Conservation (phyloP, 2,797 vertebrate species). For the Oreochromis mossambicus region DNA sequence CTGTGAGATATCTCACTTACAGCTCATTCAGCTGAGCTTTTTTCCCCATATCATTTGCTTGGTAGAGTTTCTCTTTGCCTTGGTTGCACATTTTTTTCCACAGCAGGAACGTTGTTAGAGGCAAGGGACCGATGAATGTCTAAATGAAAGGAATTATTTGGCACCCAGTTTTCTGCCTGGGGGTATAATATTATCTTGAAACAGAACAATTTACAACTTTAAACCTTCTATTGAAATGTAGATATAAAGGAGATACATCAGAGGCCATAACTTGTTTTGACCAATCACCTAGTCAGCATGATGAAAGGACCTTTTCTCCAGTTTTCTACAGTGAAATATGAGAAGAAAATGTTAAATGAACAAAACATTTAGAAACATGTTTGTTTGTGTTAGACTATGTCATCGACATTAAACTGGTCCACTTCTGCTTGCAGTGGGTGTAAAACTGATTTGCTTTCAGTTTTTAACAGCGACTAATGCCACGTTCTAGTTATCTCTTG, state of each 20-base stretch:
- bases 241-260: neutral
- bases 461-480: neutral
- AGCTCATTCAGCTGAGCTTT: neutral
- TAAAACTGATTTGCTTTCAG: neutral
- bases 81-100: fast-evolving
- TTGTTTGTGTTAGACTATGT: neutral
- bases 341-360: neutral
- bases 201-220: neutral
- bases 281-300: neutral
- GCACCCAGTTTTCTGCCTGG: neutral
- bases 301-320: neutral
- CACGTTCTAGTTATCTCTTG: neutral
- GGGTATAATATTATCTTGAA: neutral
- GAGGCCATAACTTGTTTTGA: neutral
- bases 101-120: neutral
- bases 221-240: neutral
- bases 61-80: neutral
- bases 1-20: neutral
- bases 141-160: neutral
- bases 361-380: neutral
- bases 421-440: neutral
- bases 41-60: neutral
- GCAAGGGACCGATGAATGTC: neutral
- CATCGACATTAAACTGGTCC: fast-evolving
- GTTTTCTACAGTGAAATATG: neutral